Evolutionary conservation across 2,888 invertebrate species (phyloP), one percentile per base, ranked within the genome.

Genomic region (Dryococelus australis): DNA sequence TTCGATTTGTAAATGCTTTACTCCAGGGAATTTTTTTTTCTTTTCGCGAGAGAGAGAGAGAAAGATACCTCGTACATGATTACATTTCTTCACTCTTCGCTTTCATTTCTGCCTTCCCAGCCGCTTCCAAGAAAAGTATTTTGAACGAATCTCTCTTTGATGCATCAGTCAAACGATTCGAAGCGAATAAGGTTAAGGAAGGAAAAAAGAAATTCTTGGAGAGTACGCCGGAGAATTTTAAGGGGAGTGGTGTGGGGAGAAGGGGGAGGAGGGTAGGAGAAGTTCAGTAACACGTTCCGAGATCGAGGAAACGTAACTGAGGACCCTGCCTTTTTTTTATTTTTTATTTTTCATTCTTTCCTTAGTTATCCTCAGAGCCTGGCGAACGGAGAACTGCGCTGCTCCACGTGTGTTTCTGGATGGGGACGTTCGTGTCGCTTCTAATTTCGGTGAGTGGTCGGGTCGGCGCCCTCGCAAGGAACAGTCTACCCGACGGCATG

Each of bases 111-210:
- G 65, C 65, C n/a, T 16, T 65, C n/a, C 65, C n/a, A 20, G 65
- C n/a, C 65, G 65, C 65, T n/a, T n/a, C 16, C 65, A 8, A 65
- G 16, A n/a, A 65, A 65, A 65, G 65, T 65, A 65, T 65, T 65
- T 65, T n/a, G 65, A 65, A 65, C 65, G 65, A 65, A 65, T 65
- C 65, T 65, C 65, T 16, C 65, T 65, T 65, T 65, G 65, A 65
- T 65, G 65, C 65, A n/a, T 6, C 10, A 65, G 65, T 65, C 65
- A 65, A 65, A 65, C 65, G 6, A n/a, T 65, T 65, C 65, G 65
- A 65, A 65, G n/a, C 65, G 65, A 65, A 65, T n/a, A 65, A 24
- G 65, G 65, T 65, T 65, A 65, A 65, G 8, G n/a, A 16, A 51
- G 65, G 24, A 9, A 65, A 20, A 65, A n/a, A n/a, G 8, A n/a